A percentile compares a stretch with the other conserved stretches of the same genome.
These are phyloP conservation scores for Mormyrops attenuatus DNA, from an alignment of 2,797 vertebrate species.

Conservation along the genomic window DNA sequence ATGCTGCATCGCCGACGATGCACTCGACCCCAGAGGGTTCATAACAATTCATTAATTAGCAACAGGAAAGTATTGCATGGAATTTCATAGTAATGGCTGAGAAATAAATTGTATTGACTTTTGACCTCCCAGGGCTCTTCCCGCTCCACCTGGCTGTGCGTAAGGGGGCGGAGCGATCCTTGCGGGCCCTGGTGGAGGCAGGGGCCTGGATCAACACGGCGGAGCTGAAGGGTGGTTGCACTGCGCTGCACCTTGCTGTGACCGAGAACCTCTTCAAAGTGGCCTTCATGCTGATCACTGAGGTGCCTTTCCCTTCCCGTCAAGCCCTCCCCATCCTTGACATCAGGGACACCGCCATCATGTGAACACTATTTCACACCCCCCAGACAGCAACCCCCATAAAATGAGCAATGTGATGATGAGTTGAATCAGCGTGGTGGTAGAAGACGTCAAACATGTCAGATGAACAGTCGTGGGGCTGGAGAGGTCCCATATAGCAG, in stretches of 20 bases:
- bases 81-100: not conserved
- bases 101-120: not conserved
- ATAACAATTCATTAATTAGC: not conserved
- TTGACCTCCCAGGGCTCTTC: conserved; percentile 66
- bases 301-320: conserved; percentile 57
- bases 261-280: conserved; percentile 82
- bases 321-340: not conserved
- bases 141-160: conserved; percentile 85
- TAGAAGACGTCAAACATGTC: not conserved
- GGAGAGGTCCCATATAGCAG: not conserved
- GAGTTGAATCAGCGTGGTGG: not conserved
- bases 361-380: not conserved
- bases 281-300: conserved; percentile 79
- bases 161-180: conserved; percentile 70
- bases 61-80: not conserved
- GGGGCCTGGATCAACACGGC: conserved; percentile 79
- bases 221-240: conserved; percentile 83
- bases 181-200: conserved; percentile 76
- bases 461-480: not conserved
- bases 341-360: not conserved
- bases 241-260: conserved; percentile 82
- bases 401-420: not conserved
- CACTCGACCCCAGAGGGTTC: no score
- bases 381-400: not conserved
- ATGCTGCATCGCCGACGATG: no score